Percentiles rank a stretch among this genome's conserved stretches.
Conservation (phyloP, 2,113 vertebrate genomes). For the Hiodon alosoides region DNA sequence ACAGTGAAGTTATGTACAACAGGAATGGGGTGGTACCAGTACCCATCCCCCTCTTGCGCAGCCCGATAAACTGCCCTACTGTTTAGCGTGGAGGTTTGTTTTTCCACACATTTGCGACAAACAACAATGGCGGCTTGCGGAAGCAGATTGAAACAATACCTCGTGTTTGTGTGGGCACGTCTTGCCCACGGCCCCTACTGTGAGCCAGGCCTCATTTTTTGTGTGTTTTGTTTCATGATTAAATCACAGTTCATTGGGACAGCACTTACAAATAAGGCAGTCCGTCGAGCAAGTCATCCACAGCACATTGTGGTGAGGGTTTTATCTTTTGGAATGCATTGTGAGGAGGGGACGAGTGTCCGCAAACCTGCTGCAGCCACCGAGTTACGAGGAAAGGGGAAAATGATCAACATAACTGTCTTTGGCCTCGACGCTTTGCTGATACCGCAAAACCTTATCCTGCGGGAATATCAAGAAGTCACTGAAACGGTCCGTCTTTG, state of each 20-base stretch:
- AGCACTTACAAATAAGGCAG: conserved; percentile 20
- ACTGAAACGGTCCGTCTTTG: conserved; percentile 65
- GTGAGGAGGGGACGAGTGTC: conserved; percentile 7
- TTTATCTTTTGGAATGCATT: conserved; percentile 30
- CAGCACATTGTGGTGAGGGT: conserved; percentile 17
- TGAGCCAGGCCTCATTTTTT: conserved; percentile 22
- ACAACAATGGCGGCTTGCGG: conserved; percentile 39
- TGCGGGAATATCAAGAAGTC: conserved; percentile 68
- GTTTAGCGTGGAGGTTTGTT: conserved; percentile 51
- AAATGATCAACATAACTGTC: background rate
- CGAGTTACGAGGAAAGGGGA: background rate
- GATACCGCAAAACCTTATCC: conserved; percentile 61
- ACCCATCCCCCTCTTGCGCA: background rate
- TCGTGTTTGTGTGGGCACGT: conserved; percentile 36
- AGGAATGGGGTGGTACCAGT: background rate
- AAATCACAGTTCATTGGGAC: conserved; percentile 24
- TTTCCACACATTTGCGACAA: conserved; percentile 56
- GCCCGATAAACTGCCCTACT: conserved; percentile 24
- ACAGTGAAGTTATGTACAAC: background rate
- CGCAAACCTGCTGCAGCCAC: conserved; percentile 3
- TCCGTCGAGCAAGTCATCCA: conserved; percentile 25
- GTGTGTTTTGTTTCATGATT: conserved; percentile 7
- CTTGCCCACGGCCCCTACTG: conserved; percentile 31
- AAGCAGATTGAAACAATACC: conserved; percentile 42
- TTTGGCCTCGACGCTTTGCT: conserved; percentile 25